Evolutionary conservation across 2,888 invertebrate species (phyloP).

Genomic region (Drosophila merina): DNA sequence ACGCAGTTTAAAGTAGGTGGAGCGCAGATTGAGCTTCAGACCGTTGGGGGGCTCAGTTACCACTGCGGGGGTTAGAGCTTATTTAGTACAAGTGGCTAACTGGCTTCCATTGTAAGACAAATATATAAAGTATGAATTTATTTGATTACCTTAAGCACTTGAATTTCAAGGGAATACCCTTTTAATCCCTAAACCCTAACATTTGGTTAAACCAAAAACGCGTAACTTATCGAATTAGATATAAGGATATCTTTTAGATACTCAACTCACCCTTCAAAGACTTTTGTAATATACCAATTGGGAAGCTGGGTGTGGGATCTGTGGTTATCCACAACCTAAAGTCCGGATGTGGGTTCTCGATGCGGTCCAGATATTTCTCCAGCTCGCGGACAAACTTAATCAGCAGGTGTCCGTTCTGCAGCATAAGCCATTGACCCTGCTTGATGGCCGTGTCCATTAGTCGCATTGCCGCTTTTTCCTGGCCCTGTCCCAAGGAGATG

Average conservation of each 20-base stretch:
- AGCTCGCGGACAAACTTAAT: constrained; percentile 91
- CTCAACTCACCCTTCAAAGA: constrained; percentile 88
- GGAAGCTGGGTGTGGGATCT: constrained; percentile 93
- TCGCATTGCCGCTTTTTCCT: constrained; percentile 90
- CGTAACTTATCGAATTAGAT: too few species aligned
- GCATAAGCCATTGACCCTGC: constrained; percentile 95
- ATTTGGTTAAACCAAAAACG: too few species aligned
- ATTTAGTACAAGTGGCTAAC: not conserved
- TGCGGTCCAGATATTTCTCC: constrained; percentile 92
- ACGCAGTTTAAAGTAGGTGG: constrained; percentile 94
- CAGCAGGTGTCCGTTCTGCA: constrained; percentile 96
- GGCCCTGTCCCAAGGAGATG: constrained; percentile 96
- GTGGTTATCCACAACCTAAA: constrained; percentile 97
- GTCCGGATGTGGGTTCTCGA: constrained; percentile 93
- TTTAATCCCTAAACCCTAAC: too few species aligned
- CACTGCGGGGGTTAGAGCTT: constrained; percentile 85
- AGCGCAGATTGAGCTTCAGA: constrained; percentile 93
- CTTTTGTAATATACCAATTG: constrained; percentile 94
- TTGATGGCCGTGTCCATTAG: constrained; percentile 88
- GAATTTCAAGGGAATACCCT: too few species aligned
- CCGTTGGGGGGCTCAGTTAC: constrained; percentile 97
- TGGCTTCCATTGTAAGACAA: not conserved
- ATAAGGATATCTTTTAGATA: too few species aligned
- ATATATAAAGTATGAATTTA: not conserved
- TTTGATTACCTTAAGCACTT: not conserved